Evolutionary conservation across 1,140 invertebrate species (phyloP).

Genomic region (Listronotus bonariensis): DNA sequence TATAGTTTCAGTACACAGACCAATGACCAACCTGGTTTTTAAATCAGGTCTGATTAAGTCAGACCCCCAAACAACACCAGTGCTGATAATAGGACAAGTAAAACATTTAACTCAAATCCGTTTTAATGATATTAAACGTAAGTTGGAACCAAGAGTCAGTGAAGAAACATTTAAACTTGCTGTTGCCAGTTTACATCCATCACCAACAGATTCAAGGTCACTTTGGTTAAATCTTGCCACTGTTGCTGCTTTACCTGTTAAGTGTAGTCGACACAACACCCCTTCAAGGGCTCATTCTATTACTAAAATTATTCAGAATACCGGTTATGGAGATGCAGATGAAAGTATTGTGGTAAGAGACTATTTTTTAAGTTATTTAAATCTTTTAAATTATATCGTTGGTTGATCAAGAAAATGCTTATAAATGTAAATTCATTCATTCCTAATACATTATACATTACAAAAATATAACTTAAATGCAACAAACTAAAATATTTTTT

Average conservation of each 20-base stretch:
- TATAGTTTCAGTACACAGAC: no score
- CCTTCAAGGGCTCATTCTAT: constrained; percentile 76
- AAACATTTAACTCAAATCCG: constrained; percentile 68
- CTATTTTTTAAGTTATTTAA: not conserved
- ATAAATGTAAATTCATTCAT: no score
- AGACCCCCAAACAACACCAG: constrained; percentile 65
- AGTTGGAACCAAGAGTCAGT: constrained; percentile 71
- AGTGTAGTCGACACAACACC: constrained; percentile 81
- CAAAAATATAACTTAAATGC: no score
- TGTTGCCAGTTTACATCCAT: constrained; percentile 66
- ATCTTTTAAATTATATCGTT: no score
- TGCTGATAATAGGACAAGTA: constrained; percentile 77
- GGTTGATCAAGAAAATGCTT: no score
- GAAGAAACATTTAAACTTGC: constrained; percentile 73
- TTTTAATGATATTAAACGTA: constrained; percentile 68
- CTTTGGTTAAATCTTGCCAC: constrained; percentile 77
- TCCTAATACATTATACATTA: no score
- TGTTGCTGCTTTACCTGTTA: constrained; percentile 73
- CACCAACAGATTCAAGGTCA: constrained; percentile 73
- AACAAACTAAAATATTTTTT: no score
- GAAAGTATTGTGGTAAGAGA: constrained; percentile 72
- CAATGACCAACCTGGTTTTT: constrained; percentile 42
- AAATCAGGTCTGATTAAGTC: constrained; percentile 47
- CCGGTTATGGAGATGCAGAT: constrained; percentile 65
- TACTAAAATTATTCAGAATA: constrained; percentile 72